Percentiles rank a stretch among this genome's conserved stretches.
These are phyloP conservation scores for Acipenser oxyrinchus DNA, from an alignment of 2,797 vertebrate species.

Conservation along the genomic window DNA sequence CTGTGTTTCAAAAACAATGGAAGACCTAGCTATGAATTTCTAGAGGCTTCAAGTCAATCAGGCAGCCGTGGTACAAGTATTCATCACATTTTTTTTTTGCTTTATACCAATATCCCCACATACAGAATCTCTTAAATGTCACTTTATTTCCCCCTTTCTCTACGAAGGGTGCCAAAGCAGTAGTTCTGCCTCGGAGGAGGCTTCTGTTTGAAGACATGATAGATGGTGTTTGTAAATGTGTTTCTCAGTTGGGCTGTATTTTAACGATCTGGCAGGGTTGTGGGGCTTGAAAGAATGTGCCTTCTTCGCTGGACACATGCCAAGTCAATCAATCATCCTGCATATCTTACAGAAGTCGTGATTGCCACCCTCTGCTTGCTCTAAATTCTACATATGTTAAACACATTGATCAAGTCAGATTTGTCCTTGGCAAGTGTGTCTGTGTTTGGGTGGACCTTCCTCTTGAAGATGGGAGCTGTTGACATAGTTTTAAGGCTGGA, in stretches of 20 bases:
- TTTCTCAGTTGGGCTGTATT: conserved; percentile 17
- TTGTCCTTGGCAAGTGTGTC: conserved; percentile 16
- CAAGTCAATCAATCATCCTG: conserved; percentile 1
- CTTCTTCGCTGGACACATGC: conserved; percentile 26
- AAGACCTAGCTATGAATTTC: no score
- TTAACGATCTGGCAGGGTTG: conserved; percentile 8
- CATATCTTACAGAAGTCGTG: not conserved
- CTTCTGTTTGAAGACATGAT: conserved; percentile 15
- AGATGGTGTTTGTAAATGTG: conserved; percentile 12
- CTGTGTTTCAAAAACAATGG: no score
- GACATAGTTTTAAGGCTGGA: conserved; percentile 33
- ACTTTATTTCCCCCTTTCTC: conserved; percentile 8
- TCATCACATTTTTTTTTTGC: no score
- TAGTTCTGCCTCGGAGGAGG: not conserved
- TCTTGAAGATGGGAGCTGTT: conserved; percentile 28
- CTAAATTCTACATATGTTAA: conserved; percentile 24
- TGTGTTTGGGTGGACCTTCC: conserved; percentile 17
- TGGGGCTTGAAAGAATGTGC: conserved; percentile 1
- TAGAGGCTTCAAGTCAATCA: no score
- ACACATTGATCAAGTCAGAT: conserved; percentile 24
- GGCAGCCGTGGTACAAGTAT: no score
- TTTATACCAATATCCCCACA: no score
- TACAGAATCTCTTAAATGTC: no score
- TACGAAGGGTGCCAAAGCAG: conserved; percentile 4
- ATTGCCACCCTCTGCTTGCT: not conserved